Conservation (phyloP, 2,888 invertebrate species). For the Dasysyrphus albostriatus region DNA sequence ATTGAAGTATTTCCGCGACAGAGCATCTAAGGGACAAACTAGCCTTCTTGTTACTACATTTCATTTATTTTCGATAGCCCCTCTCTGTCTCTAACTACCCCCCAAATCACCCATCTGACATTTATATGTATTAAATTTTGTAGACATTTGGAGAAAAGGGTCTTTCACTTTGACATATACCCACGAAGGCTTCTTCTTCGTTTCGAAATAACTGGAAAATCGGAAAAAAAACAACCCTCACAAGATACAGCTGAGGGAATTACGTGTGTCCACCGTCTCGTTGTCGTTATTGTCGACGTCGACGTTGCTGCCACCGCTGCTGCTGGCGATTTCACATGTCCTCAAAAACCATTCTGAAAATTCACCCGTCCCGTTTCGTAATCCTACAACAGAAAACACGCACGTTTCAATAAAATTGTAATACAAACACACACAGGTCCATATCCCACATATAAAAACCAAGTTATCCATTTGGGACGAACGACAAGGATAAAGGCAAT, state of each 20-base stretch:
- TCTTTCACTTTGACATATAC: conserved; percentile 54
- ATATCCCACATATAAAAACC: conserved; percentile 6
- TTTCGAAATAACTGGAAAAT: conserved; percentile 56
- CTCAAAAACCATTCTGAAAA: conserved; percentile 64
- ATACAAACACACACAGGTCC: conserved; percentile 30
- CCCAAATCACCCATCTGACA: conserved; percentile 30
- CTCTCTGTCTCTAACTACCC: neutral
- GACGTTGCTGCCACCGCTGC: neutral
- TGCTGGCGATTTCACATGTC: conserved; percentile 71
- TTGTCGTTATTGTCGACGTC: conserved; percentile 13
- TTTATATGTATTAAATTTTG: conserved; percentile 17
- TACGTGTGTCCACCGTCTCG: conserved; percentile 59
- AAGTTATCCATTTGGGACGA: conserved; percentile 57
- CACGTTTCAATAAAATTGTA: conserved; percentile 49
- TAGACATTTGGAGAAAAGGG: conserved; percentile 58
- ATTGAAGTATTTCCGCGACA: conserved; percentile 66
- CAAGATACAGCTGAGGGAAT: conserved; percentile 45
- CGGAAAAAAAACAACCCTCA: conserved; percentile 58
- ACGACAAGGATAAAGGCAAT: conserved; percentile 23
- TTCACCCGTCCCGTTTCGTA: conserved; percentile 56
- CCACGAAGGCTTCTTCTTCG: conserved; percentile 59
- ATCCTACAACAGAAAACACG: conserved; percentile 52
- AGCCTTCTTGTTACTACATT: conserved; percentile 52
- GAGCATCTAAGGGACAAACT: conserved; percentile 62
- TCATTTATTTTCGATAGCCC: conserved; percentile 57